phyloP scores from a whole-genome alignment of 2,113 vertebrate genomes.

The Hydropotes inermis region DNA sequence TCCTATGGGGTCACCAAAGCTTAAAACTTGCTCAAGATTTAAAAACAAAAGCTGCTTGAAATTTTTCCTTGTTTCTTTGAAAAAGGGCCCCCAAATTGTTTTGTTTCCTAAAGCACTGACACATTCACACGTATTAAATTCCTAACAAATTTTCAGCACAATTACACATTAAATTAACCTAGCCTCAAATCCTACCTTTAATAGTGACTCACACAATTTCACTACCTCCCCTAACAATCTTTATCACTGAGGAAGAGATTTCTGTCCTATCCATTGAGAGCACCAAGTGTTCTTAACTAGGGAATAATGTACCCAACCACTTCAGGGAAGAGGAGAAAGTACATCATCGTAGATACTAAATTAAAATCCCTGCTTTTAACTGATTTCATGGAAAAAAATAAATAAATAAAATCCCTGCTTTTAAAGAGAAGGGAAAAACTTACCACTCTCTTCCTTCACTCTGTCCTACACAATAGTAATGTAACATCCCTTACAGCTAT shows the following conservation, averaged over 20 bases:
- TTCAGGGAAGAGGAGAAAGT: not conserved
- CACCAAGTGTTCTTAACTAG: not conserved
- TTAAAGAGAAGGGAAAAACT: conserved; percentile 16
- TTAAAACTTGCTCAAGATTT: conserved; percentile 45
- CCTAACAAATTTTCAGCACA: not conserved
- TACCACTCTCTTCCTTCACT: not conserved
- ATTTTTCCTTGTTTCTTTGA: not conserved
- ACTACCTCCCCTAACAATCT: conserved; percentile 25
- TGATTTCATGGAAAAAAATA: too few relatives aligned
- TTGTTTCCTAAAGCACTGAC: conserved; percentile 8
- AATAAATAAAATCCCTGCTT: not conserved
- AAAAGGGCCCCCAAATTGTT: not conserved
- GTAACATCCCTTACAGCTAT: not conserved
- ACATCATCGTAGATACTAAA: not conserved
- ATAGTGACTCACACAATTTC: not conserved
- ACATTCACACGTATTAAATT: not conserved
- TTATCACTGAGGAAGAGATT: not conserved
- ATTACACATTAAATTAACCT: conserved; percentile 11
- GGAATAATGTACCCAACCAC: not conserved
- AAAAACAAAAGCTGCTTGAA: conserved; percentile 36
- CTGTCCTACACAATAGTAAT: not conserved
- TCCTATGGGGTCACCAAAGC: not conserved
- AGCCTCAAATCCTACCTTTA: conserved; percentile 13
- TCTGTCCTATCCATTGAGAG: not conserved
- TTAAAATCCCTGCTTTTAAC: conserved; percentile 12